Conservation (phyloP, 2,888 invertebrate species). For the Phytoseiulus persimilis region DNA sequence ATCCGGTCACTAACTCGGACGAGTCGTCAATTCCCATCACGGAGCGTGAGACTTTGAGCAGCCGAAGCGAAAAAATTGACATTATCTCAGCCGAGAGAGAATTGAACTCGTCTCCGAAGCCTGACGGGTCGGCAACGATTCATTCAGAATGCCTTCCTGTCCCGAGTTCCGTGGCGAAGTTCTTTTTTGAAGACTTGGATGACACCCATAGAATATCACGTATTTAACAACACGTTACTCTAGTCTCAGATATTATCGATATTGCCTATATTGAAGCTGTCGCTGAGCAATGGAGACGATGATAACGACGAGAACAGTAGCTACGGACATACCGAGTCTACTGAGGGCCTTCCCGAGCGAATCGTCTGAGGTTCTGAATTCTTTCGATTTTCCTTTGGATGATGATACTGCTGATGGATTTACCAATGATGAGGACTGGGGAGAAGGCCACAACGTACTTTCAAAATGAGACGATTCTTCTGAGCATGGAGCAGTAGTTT, state of each 20-base stretch:
- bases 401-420: neutral
- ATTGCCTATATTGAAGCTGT: neutral
- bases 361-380: neutral
- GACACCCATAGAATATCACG: neutral
- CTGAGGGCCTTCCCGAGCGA: neutral
- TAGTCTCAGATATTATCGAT: neutral
- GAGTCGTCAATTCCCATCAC: neutral
- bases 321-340: neutral
- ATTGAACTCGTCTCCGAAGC: neutral
- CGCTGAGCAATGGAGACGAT: neutral
- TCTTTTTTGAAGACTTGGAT: neutral
- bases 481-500: neutral
- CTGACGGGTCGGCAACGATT: neutral
- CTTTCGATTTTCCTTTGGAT: neutral
- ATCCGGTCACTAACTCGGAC: conserved; percentile 30
- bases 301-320: neutral
- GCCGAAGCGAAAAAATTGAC: neutral
- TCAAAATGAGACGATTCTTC: neutral
- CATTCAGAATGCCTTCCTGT: neutral
- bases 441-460: neutral
- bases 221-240: neutral
- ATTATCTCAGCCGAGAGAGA: neutral
- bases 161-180: neutral
- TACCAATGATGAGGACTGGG: neutral
- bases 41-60: neutral